Evolutionary conservation across 1,140 invertebrate genomes (phyloP).

Genomic region (Vollenhovia emeryi): DNA sequence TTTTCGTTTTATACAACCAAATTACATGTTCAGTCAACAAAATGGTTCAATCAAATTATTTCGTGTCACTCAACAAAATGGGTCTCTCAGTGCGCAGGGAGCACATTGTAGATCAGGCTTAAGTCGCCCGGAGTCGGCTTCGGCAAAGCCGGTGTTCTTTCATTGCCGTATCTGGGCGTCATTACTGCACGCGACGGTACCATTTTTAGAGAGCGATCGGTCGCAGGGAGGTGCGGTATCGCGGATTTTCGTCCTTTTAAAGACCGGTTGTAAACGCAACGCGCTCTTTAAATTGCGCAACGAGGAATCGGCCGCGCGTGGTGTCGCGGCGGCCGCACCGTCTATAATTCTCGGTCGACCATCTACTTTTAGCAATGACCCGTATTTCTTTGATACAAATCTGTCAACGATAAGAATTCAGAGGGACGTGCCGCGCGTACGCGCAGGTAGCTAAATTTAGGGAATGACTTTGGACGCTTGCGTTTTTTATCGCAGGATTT

Average conservation of each 20-base stretch:
- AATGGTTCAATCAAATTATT: no score
- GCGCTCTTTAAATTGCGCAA: conserved; percentile 36
- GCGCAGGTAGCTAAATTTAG: conserved; percentile 8
- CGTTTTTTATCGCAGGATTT: background rate
- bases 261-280: background rate
- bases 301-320: background rate
- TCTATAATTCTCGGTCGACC: background rate
- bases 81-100: no score
- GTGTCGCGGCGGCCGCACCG: background rate
- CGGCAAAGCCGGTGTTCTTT: background rate
- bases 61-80: no score
- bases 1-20: no score
- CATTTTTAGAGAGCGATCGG: conserved; percentile 41
- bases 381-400: background rate
- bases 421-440: background rate
- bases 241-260: conserved; percentile 39
- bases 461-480: background rate
- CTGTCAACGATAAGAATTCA: background rate
- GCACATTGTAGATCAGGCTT: no score
- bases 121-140: background rate
- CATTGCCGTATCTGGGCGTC: background rate
- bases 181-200: conserved; percentile 14
- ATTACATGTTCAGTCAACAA: no score
- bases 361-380: background rate
- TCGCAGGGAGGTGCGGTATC: background rate